Percentiles rank a stretch among this genome's conserved stretches.
Evolutionary conservation across 2,797 vertebrate genomes (phyloP).

Genomic region (Enteromius fasciolatus): DNA sequence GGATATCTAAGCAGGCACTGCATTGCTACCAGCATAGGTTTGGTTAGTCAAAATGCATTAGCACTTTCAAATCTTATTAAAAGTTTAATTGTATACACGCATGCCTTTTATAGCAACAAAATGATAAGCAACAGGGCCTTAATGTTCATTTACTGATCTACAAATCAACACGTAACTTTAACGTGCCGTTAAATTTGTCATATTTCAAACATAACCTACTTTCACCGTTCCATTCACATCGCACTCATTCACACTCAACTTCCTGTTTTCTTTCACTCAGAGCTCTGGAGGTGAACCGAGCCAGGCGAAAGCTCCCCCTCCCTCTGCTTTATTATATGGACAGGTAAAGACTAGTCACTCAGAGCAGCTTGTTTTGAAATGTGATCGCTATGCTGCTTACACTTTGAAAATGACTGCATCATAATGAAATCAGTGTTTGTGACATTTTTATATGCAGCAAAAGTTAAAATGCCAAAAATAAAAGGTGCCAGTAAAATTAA

Average conservation of each 20-base stretch:
- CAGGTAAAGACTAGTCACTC: slow-evolving; percentile 75
- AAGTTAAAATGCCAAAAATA: neutral
- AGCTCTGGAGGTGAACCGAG: slow-evolving; percentile 58
- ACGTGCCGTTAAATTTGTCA: slow-evolving; percentile 36
- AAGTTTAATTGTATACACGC: neutral
- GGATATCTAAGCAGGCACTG: neutral
- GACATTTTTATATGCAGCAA: neutral
- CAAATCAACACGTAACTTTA: slow-evolving; percentile 13
- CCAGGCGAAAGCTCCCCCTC: slow-evolving; percentile 54
- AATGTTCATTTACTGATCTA: neutral
- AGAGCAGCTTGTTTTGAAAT: slow-evolving; percentile 75
- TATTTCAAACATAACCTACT: slow-evolving; percentile 54
- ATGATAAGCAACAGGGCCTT: neutral
- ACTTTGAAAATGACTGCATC: slow-evolving; percentile 66
- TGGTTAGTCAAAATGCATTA: neutral
- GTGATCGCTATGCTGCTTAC: slow-evolving; percentile 66
- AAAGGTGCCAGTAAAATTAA: too few species aligned
- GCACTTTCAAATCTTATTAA: neutral
- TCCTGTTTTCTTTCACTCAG: slow-evolving; percentile 52
- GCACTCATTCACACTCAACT: slow-evolving; percentile 40
- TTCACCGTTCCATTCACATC: slow-evolving; percentile 42
- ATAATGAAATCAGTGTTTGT: slow-evolving; percentile 36
- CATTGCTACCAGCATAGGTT: neutral
- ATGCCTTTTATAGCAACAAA: neutral
- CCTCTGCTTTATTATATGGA: slow-evolving; percentile 69